Percentiles rank a stretch among this genome's conserved stretches.
phyloP scores from a whole-genome alignment of 2,888 invertebrate genomes.

The Ariolimax columbianus region DNA sequence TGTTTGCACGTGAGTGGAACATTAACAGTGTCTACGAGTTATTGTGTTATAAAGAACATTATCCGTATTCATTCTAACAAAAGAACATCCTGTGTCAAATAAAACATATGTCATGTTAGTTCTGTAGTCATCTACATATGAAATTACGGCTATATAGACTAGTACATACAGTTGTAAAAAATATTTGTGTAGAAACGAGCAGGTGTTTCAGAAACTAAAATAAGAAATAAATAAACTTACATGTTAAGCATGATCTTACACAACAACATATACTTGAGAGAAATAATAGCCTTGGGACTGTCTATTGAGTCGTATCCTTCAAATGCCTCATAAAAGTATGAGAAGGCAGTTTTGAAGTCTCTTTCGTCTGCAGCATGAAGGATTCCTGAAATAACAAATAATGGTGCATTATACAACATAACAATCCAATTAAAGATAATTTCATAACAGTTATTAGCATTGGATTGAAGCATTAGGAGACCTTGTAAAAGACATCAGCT shows the following conservation, averaged over 20 bases:
- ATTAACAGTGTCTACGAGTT: not conserved
- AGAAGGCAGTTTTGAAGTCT: slow-evolving; percentile 99
- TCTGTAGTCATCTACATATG: not conserved
- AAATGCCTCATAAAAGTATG: slow-evolving; percentile 99
- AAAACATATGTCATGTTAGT: not conserved
- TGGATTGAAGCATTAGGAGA: too few species aligned
- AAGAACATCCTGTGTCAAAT: not conserved
- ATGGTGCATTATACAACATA: too few species aligned
- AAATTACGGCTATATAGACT: not conserved
- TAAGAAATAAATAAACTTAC: slow-evolving; percentile 73
- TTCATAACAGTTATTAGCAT: too few species aligned
- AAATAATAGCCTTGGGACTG: slow-evolving; percentile 93
- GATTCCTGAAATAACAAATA: slow-evolving; percentile 82
- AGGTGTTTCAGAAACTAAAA: not conserved
- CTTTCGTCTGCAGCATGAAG: slow-evolving; percentile 99
- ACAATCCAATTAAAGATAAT: too few species aligned
- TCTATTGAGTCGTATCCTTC: slow-evolving; percentile 97
- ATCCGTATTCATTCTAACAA: not conserved
- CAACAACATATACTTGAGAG: slow-evolving; percentile 99
- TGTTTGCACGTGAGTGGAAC: too few species aligned
- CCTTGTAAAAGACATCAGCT: too few species aligned
- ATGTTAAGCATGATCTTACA: slow-evolving; percentile 97
- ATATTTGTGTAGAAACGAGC: not conserved
- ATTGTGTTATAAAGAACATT: not conserved
- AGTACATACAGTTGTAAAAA: not conserved